A percentile compares a stretch with the other conserved stretches of the same genome.
These are phyloP conservation scores for Coturnix japonica DNA, from an alignment of 2,113 vertebrate genomes.

Conservation along the genomic window DNA sequence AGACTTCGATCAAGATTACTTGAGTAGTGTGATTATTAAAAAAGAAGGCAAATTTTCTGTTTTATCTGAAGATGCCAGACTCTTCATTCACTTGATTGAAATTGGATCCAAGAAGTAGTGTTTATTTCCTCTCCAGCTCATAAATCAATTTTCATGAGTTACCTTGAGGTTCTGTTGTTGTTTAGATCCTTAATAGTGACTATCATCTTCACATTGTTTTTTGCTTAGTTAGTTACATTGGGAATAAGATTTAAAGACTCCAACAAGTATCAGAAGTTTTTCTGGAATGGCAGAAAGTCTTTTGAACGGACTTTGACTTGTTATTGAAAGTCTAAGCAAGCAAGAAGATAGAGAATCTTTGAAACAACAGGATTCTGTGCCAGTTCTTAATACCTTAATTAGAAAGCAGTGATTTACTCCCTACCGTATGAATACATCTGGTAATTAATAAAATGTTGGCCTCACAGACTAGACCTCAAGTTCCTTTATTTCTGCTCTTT, in stretches of 20 bases:
- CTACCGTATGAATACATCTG: not conserved
- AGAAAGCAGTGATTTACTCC: not conserved
- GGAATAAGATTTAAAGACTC: not conserved
- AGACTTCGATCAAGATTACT: not conserved
- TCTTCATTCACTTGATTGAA: not conserved
- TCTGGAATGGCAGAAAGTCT: not conserved
- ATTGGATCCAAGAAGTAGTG: not conserved
- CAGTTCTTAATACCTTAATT: not conserved
- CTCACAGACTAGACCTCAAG: not conserved
- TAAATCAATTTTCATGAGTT: not conserved
- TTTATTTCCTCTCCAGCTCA: not conserved
- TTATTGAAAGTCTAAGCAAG: not conserved
- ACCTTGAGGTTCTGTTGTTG: not conserved
- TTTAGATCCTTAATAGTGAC: not conserved
- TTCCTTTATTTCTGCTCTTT: not conserved
- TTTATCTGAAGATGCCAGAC: not conserved
- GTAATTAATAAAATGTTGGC: not conserved
- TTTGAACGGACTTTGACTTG: rapidly evolving
- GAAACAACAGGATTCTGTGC: not conserved
- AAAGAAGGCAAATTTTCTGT: not conserved
- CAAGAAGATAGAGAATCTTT: not conserved
- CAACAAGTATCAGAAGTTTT: rapidly evolving
- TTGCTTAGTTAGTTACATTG: not conserved
- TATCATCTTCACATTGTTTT: not conserved
- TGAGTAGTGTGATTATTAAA: not conserved